These are phyloP conservation scores for Hyperoplus immaculatus DNA, from an alignment of 2,797 vertebrate species.

Conservation along the genomic window DNA sequence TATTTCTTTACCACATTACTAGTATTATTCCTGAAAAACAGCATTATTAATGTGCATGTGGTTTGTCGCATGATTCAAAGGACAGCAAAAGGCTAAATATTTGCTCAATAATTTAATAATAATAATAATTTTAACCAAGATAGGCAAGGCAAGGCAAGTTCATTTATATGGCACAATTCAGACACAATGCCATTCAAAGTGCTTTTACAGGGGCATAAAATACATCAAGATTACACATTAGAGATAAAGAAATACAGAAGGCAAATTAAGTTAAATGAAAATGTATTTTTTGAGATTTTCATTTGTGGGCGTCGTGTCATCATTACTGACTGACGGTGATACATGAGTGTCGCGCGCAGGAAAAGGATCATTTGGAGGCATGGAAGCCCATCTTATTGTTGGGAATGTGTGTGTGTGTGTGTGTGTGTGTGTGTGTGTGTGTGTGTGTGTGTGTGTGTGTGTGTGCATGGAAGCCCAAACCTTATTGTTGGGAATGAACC, in stretches of 20 bases:
- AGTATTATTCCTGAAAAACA: background rate
- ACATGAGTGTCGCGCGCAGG: constrained; percentile 73
- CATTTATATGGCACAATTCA: too few relatives aligned
- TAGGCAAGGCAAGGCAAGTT: too few relatives aligned
- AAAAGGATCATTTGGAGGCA: constrained; percentile 77
- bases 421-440: too few relatives aligned
- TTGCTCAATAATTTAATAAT: constrained; percentile 14
- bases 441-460: too few relatives aligned
- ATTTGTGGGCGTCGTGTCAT: constrained; percentile 66
- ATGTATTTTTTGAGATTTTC: constrained; percentile 62
- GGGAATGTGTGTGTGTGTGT: constrained; percentile 57
- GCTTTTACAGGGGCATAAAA: too few relatives aligned
- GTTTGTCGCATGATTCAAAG: constrained; percentile 28
- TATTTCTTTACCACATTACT: constrained; percentile 28
- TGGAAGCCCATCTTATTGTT: constrained; percentile 86
- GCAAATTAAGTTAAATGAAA: constrained; percentile 8
- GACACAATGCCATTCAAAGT: too few relatives aligned
- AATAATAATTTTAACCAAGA: constrained; percentile 19
- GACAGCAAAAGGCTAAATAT: constrained; percentile 16
- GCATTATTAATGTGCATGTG: background rate
- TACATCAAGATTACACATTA: too few relatives aligned
- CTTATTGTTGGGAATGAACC: constrained; percentile 87
- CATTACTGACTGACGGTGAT: constrained; percentile 79
- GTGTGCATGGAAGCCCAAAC: constrained; percentile 75
- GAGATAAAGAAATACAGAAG: constrained; percentile 26